These are phyloP conservation scores for Polydrusus tereticollis DNA, from an alignment of 2,888 invertebrate species.

Conservation along the genomic window DNA sequence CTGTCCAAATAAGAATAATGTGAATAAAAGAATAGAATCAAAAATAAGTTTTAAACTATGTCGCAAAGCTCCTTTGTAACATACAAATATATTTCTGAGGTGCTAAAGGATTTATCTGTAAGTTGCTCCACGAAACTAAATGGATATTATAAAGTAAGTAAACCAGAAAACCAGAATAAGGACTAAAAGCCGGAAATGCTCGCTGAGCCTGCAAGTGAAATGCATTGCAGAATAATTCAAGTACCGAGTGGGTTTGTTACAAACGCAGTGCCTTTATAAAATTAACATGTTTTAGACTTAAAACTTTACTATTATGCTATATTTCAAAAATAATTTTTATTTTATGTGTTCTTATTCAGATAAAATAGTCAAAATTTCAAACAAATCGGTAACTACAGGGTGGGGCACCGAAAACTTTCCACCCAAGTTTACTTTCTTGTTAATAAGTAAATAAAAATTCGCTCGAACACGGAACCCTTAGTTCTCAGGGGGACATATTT, in stretches of 20 bases:
- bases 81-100: slow-evolving; percentile 25
- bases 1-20: no score
- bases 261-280: background rate
- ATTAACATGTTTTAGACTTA: background rate
- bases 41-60: slow-evolving; percentile 20
- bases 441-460: no score
- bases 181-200: slow-evolving; percentile 29
- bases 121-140: slow-evolving; percentile 27
- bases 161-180: slow-evolving; percentile 41
- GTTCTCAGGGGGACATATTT: no score
- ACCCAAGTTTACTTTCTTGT: no score
- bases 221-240: slow-evolving; percentile 11
- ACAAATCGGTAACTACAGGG: no score
- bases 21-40: background rate
- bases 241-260: background rate
- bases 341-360: no score
- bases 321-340: background rate
- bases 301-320: background rate
- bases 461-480: no score
- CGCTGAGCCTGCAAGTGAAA: slow-evolving; percentile 23
- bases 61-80: slow-evolving; percentile 17
- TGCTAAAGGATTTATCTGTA: slow-evolving; percentile 39
- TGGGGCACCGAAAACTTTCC: no score
- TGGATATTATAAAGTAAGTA: slow-evolving; percentile 39
- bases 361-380: no score